These are phyloP conservation scores for Vombatus ursinus DNA, from an alignment of 2,113 vertebrate species.

Conservation along the genomic window DNA sequence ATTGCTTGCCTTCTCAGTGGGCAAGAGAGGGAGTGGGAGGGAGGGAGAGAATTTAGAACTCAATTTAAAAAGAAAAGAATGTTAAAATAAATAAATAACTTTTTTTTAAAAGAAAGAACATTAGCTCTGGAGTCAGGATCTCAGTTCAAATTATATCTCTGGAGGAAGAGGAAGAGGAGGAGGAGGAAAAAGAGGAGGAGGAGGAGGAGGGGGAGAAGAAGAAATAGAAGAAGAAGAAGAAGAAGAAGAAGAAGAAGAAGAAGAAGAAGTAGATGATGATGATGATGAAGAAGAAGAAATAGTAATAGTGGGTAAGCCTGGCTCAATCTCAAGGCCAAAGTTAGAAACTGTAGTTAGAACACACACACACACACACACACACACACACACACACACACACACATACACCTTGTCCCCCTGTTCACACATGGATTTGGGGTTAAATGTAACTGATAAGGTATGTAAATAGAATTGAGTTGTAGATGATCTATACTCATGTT, in stretches of 20 bases:
- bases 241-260: too few species aligned
- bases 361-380: too few species aligned
- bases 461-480: background rate
- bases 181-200: too few species aligned
- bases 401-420: background rate
- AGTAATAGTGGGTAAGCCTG: background rate
- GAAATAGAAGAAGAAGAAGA: too few species aligned
- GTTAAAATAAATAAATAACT: background rate
- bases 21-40: background rate
- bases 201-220: too few species aligned
- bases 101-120: background rate
- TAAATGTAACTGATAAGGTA: background rate
- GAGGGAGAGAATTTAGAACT: background rate
- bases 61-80: background rate
- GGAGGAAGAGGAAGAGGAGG: too few species aligned
- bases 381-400: background rate
- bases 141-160: background rate
- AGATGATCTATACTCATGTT: background rate
- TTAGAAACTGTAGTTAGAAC: background rate
- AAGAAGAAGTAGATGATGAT: too few species aligned
- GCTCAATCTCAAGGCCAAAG: background rate
- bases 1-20: background rate
- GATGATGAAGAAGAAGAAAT: too few species aligned
- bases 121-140: background rate
- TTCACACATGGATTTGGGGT: background rate